These are phyloP conservation scores for Dermatemys mawii DNA, from an alignment of 2,113 vertebrate species.

Conservation along the genomic window DNA sequence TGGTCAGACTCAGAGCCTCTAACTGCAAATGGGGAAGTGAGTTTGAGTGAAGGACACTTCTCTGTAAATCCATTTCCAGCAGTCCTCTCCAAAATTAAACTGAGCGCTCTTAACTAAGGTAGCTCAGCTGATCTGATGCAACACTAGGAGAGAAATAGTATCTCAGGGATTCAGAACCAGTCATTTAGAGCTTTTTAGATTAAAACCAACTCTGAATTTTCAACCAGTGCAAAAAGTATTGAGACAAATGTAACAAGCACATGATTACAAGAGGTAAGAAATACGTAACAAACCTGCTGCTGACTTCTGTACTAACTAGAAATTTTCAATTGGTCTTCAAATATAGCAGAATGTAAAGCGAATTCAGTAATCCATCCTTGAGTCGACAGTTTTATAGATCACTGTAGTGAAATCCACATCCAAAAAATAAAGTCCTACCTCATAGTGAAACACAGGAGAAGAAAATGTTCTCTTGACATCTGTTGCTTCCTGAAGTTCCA, in stretches of 20 bases:
- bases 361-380: not conserved
- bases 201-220: not conserved
- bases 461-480: not conserved
- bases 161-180: not conserved
- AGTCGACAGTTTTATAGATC: not conserved
- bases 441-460: not conserved
- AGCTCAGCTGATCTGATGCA: not conserved
- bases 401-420: not conserved
- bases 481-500: not conserved
- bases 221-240: accelerated
- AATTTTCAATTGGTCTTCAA: not conserved
- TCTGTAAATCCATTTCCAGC: not conserved
- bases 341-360: not conserved
- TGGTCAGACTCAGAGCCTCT: not conserved
- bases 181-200: not conserved
- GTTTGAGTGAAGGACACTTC: not conserved
- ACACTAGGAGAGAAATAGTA: not conserved
- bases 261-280: not conserved
- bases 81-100: not conserved
- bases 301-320: not conserved
- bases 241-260: not conserved
- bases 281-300: not conserved
- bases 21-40: not conserved
- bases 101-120: not conserved
- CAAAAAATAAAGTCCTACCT: not conserved